phyloP scores from a whole-genome alignment of 2,797 vertebrate genomes.

The Sebastolobus altivelis region DNA sequence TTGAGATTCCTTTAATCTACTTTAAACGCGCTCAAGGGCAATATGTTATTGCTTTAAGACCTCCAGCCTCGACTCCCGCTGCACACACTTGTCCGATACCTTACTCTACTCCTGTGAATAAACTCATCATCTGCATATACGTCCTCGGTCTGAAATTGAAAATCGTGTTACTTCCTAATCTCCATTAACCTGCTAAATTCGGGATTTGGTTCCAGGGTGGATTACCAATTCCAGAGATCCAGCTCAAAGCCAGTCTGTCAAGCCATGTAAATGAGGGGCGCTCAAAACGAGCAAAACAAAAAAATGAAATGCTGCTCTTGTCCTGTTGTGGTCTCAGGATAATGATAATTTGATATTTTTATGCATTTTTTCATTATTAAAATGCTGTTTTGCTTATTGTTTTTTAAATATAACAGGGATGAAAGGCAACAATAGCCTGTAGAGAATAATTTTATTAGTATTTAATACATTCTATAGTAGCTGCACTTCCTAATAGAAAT shows the following conservation, averaged over 20 bases:
- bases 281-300: conserved; percentile 10
- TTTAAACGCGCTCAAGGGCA: conserved; percentile 52
- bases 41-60: conserved; percentile 30
- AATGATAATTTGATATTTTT: conserved; percentile 9
- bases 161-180: conserved; percentile 52
- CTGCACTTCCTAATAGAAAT: conserved; percentile 30
- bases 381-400: neutral
- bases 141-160: conserved; percentile 43
- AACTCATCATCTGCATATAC: conserved; percentile 3
- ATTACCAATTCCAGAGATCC: conserved; percentile 55
- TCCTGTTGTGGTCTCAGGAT: conserved; percentile 6
- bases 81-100: conserved; percentile 7
- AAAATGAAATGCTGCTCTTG: neutral
- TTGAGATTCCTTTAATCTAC: conserved; percentile 48
- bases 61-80: neutral
- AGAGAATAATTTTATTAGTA: neutral
- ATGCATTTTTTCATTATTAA: neutral
- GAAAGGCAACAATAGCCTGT: neutral
- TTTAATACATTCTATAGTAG: no score
- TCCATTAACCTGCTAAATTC: conserved; percentile 60
- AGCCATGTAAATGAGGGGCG: neutral
- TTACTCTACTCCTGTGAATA: conserved; percentile 14
- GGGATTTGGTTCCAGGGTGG: conserved; percentile 40
- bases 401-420: neutral
- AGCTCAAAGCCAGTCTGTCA: conserved; percentile 19